Base-by-base conservation (phyloP, 2,797 vertebrate species). In the Brotula barbata region DNA sequence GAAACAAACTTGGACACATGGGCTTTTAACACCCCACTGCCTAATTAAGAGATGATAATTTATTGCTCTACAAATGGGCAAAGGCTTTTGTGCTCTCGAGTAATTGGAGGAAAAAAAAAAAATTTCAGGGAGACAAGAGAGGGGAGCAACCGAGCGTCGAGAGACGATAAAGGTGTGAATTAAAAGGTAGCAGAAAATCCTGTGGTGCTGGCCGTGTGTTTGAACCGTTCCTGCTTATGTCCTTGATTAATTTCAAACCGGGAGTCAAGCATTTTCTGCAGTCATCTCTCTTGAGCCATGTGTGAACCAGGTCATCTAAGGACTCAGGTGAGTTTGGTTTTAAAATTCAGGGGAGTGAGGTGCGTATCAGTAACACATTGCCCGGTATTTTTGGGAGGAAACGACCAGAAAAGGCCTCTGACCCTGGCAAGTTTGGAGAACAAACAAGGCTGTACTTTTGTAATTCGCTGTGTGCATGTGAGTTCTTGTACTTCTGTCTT, bases 21-120 rank as follows among this genome's bases (percentile, higher is more conserved):
- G 66, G 67, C 81, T 77, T 87, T 85, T 77, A 77, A 77, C 57
- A 53, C 76, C 71, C 73, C 48, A 37, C 75, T 55, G 68, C 65
- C 82, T 89, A 88, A 90, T 90, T 90, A 89, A 80, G 78, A 85
- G 84, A 83, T 44, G 53, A 78, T 88, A 86, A 89, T 88, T 89
- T 79, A 89, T 85, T 85, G 84, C 83, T 63, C 87, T 88, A 71
- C 67, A 85, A 84, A 82, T 77, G 73, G 84, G 84, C 57, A 19
- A 78, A 61, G 56, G 80, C 80, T 87, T 88, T 87, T 84, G 86
- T 87, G 71, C 86, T 81, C 83, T 81, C 78, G 68, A 78, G 79
- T 87, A 87, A 88, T 85, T 86, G 78, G 75, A 45, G 70, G 63
- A 55, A 80, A 76, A 70, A 70, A 62, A 34, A 79, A 51, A 77